Percentiles rank a stretch among this genome's conserved stretches.
phyloP scores from a whole-genome alignment of 1,140 invertebrate genomes.

The Helicorthomorpha holstii region DNA sequence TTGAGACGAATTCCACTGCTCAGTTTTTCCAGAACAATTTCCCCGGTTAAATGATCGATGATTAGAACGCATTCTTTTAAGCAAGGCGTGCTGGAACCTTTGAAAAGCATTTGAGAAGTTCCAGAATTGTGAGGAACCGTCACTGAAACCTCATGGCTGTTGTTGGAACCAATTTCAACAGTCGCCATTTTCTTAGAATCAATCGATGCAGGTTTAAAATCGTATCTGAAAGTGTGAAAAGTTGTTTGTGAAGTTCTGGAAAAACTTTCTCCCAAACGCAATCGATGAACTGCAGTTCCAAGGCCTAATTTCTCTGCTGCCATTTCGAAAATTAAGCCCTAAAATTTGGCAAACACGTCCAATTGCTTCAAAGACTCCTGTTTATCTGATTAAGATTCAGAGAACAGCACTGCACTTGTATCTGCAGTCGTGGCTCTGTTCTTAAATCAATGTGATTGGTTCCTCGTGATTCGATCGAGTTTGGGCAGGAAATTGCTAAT shows the following conservation, averaged over 20 bases:
- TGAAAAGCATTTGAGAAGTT: slow-evolving; percentile 79
- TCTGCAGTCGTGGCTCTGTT: too few relatives aligned
- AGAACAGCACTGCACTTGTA: too few relatives aligned
- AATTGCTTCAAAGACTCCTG: too few relatives aligned
- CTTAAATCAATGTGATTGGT: too few relatives aligned
- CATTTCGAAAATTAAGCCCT: too few relatives aligned
- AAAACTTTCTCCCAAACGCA: slow-evolving; percentile 68
- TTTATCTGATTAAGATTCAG: too few relatives aligned
- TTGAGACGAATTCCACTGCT: slow-evolving; percentile 82
- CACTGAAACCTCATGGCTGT: slow-evolving; percentile 75
- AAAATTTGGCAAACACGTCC: too few relatives aligned
- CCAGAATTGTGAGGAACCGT: slow-evolving; percentile 84
- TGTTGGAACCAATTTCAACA: slow-evolving; percentile 68
- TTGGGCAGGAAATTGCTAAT: too few relatives aligned
- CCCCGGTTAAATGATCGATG: slow-evolving; percentile 74
- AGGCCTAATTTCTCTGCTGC: slow-evolving; percentile 57
- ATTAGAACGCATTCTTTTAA: slow-evolving; percentile 89
- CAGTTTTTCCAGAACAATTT: slow-evolving; percentile 80
- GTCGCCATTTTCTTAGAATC: slow-evolving; percentile 75
- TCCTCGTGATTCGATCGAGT: too few relatives aligned
- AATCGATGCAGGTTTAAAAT: slow-evolving; percentile 93
- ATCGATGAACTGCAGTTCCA: slow-evolving; percentile 53
- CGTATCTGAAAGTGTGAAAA: slow-evolving; percentile 79
- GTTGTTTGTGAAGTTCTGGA: slow-evolving; percentile 41
- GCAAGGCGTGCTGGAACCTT: slow-evolving; percentile 76